Evolutionary conservation across 2,797 vertebrate genomes (phyloP), one percentile per base, ranked within the genome.

Genomic region (Tachyglossus aculeatus): DNA sequence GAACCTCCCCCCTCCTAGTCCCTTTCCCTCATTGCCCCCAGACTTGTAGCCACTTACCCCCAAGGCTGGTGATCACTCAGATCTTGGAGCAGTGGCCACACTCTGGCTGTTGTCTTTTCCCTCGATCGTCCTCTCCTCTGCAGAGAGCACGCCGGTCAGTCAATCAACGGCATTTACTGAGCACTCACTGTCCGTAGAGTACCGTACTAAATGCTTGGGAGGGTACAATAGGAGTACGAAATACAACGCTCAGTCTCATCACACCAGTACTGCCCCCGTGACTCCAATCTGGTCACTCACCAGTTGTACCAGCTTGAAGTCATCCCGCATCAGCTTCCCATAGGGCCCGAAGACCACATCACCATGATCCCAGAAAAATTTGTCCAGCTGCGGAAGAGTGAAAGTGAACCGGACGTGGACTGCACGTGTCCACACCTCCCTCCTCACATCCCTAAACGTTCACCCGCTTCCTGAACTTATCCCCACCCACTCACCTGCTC

Each of bases 281-380:
- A 5, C 4, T 3, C 9, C 0, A 7, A 18, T 1, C 0, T 3
- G 39, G 4, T 12, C 6, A 74, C 77, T 82, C 39, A 94, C 93
- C 51, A 1, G 36, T 1, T 47, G 27, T 18, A 88, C 91, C 44
- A 94, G 41, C 32, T 83, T 41, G 77, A 91, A 91, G 65, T 93
- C 89, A 60, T 88, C 84, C 55, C 92, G 90, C 71, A 94, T 83
- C 41, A 94, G 77, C 18, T 0, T 84, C 5, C 92, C 93, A 63
- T 93, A 60, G 6, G 91, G 82, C 1, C 88, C 85, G 38, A 94
- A 94, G 0, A 91, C 92, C 0, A 91, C 83, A 53, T 91, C 88
- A 0, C 89, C 89, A 14, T 93, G 89, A 74, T 93, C 89, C 86
- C 86, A 76, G 40, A 91, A 87, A 74, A 94, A 91, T 21, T 65